phyloP scores from a whole-genome alignment of 2,888 invertebrate species.

The Tinea pellionella region DNA sequence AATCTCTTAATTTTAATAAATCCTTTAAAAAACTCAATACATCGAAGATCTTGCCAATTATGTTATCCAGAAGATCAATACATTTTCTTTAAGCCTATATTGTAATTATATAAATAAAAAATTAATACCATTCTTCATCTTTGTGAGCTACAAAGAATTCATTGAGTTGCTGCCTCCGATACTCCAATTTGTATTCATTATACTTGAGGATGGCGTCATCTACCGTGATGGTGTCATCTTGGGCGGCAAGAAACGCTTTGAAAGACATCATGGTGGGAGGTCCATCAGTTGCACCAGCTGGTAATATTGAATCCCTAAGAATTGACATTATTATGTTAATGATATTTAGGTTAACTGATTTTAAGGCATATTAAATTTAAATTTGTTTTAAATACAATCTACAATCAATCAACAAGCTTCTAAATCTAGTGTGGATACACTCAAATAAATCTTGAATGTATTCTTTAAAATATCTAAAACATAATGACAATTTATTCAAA shows the following conservation, averaged over 20 bases:
- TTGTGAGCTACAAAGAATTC: slow-evolving; percentile 99
- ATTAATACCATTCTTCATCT: slow-evolving; percentile 96
- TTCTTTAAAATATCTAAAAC: too few species aligned
- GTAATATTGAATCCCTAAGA: slow-evolving; percentile 63
- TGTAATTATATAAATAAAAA: not conserved
- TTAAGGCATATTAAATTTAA: too few species aligned
- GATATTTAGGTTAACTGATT: not conserved
- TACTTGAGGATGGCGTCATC: slow-evolving; percentile 97
- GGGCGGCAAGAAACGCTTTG: slow-evolving; percentile 94
- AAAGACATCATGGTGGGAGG: slow-evolving; percentile 97
- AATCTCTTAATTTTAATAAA: not conserved
- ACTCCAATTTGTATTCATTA: slow-evolving; percentile 98
- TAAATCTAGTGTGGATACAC: too few species aligned
- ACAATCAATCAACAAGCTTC: not conserved
- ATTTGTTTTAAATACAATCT: too few species aligned
- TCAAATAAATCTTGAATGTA: too few species aligned
- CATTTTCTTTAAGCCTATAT: too few species aligned
- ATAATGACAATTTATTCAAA: too few species aligned
- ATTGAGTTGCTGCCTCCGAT: slow-evolving; percentile 94
- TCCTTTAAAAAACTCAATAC: not conserved
- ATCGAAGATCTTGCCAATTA: too few species aligned
- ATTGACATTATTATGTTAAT: slow-evolving; percentile 13
- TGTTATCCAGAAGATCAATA: too few species aligned
- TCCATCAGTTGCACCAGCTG: slow-evolving; percentile 70
- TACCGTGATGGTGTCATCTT: slow-evolving; percentile 97